phyloP scores from a whole-genome alignment of 2,797 vertebrate species.

The Myotis planiceps region DNA sequence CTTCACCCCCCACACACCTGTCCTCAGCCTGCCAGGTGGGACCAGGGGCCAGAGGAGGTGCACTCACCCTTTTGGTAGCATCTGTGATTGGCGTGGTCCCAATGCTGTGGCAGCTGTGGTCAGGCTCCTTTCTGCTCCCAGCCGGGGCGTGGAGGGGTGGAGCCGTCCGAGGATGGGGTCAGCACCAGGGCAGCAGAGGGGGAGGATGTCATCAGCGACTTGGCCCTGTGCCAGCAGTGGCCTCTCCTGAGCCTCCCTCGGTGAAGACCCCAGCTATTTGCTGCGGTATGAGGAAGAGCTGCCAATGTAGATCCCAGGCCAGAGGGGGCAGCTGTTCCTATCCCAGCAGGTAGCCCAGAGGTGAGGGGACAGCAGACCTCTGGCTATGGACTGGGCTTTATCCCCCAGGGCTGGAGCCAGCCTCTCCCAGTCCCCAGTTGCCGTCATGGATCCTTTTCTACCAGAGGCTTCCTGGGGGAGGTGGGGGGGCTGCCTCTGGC shows the following conservation, averaged over 20 bases:
- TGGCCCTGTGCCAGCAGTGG: neutral
- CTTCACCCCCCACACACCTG: neutral
- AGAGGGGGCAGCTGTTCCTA: neutral
- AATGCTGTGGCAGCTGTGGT: neutral
- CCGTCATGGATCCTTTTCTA: neutral
- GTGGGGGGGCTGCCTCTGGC: too few species aligned
- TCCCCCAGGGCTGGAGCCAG: neutral
- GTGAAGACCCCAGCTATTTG: neutral
- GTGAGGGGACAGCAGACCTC: neutral
- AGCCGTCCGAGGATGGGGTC: neutral
- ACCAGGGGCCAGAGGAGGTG: neutral
- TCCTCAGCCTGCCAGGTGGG: neutral
- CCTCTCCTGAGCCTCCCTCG: neutral
- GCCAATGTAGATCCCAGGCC: neutral
- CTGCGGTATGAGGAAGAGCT: neutral
- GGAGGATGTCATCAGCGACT: neutral
- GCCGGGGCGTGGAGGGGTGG: too few species aligned
- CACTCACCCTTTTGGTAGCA: neutral
- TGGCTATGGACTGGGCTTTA: neutral
- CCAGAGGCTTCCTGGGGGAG: neutral
- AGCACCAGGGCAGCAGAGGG: neutral
- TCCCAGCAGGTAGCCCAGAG: neutral
- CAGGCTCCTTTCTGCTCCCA: neutral
- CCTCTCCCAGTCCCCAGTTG: neutral
- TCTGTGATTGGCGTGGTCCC: neutral